Conservation (phyloP, 1,140 invertebrate genomes). For the Probaryconus sp. region DNA sequence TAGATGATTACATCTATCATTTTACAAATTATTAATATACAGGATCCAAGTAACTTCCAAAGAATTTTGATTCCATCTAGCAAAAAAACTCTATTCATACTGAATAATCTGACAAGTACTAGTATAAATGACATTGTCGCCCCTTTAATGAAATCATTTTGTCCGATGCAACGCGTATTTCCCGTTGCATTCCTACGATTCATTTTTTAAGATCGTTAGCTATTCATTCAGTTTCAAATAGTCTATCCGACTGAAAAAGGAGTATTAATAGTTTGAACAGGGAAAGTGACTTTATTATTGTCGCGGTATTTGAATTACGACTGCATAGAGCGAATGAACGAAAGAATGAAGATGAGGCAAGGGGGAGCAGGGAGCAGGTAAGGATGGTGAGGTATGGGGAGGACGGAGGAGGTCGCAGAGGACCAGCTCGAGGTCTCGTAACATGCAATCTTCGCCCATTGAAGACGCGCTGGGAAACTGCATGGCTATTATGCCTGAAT, state of each 20-base stretch:
- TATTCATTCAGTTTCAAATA: too few relatives aligned
- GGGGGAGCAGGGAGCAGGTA: slow-evolving; percentile 31
- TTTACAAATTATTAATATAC: too few relatives aligned
- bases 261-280: slow-evolving; percentile 10
- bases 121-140: too few relatives aligned
- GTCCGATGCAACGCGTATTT: too few relatives aligned
- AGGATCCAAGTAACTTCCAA: too few relatives aligned
- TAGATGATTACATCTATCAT: too few relatives aligned
- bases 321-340: slow-evolving; percentile 21
- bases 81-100: too few relatives aligned
- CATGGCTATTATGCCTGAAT: slow-evolving; percentile 78
- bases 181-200: too few relatives aligned
- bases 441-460: slow-evolving; percentile 78
- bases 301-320: slow-evolving; percentile 29
- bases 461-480: slow-evolving; percentile 78
- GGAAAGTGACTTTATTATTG: slow-evolving; percentile 25
- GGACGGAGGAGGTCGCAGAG: slow-evolving; percentile 60
- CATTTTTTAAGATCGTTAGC: too few relatives aligned
- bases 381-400: slow-evolving; percentile 28
- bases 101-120: too few relatives aligned
- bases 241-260: not conserved
- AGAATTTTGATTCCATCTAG: too few relatives aligned
- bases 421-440: slow-evolving; percentile 72
- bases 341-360: slow-evolving; percentile 24
- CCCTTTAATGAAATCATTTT: too few relatives aligned